Percentiles rank a stretch among this genome's conserved stretches.
phyloP scores from a whole-genome alignment of 2,888 invertebrate genomes.

The Graphium colonna region DNA sequence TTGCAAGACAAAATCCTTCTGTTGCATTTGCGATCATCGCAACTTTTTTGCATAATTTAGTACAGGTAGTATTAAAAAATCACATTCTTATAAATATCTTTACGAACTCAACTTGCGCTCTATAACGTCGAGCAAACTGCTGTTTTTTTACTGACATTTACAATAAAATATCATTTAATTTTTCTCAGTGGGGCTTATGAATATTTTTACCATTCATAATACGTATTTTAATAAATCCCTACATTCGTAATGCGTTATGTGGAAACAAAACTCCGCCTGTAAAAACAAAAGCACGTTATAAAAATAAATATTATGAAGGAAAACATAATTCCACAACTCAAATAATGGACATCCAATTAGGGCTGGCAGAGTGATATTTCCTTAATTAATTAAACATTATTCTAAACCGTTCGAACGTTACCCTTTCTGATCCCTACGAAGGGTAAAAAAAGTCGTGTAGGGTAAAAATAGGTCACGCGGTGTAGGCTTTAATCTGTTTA shows the following conservation, averaged over 20 bases:
- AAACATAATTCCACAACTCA: conserved; percentile 20
- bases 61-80: too few species aligned
- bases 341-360: conserved; percentile 52
- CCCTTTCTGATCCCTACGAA: conserved; percentile 32
- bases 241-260: not conserved
- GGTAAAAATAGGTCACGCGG: conserved; percentile 73
- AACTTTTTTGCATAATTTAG: too few species aligned
- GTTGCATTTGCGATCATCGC: too few species aligned
- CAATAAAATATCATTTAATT: too few species aligned
- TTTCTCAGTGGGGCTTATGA: too few species aligned
- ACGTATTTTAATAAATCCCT: not conserved
- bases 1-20: too few species aligned
- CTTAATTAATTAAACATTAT: conserved; percentile 72
- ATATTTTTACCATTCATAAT: too few species aligned
- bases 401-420: conserved; percentile 58
- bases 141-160: too few species aligned
- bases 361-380: conserved; percentile 49
- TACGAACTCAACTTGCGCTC: too few species aligned
- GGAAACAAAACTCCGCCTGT: not conserved
- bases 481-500: conserved; percentile 68
- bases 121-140: too few species aligned
- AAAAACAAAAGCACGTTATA: not conserved
- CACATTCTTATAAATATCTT: too few species aligned
- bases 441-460: conserved; percentile 47
- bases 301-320: conserved; percentile 11